Evolutionary conservation across 1,140 invertebrate genomes (phyloP).

Genomic region (Sweltsa coloradensis): DNA sequence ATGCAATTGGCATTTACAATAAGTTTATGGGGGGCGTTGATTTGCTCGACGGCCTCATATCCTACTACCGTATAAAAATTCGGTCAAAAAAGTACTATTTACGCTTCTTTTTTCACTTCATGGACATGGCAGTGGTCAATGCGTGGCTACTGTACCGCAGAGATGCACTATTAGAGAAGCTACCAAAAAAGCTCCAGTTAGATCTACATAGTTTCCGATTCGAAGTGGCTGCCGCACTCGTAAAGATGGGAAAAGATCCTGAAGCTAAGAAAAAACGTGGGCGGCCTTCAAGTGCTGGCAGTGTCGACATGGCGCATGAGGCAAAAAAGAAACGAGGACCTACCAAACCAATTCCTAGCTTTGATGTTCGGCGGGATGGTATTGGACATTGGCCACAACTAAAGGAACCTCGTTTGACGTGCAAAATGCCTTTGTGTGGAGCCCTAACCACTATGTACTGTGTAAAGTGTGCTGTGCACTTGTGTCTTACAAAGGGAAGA

Average conservation of each 20-base stretch:
- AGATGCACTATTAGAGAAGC: not conserved
- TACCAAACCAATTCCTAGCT: not conserved
- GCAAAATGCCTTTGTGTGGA: not conserved
- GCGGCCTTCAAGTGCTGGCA: not conserved
- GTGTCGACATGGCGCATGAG: not conserved
- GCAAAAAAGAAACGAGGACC: not conserved
- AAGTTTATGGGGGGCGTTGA: constrained; percentile 23
- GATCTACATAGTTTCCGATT: not conserved
- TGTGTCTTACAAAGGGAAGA: not conserved
- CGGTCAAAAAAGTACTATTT: constrained; percentile 19
- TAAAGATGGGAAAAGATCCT: not conserved
- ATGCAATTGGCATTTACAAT: not conserved
- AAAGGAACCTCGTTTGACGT: not conserved
- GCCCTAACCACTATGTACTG: not conserved
- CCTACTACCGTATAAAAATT: constrained; percentile 17
- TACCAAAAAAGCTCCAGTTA: not conserved
- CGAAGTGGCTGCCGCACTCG: not conserved
- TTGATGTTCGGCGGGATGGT: not conserved
- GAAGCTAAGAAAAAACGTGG: not conserved
- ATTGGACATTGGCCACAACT: not conserved
- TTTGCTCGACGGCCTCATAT: constrained; percentile 18
- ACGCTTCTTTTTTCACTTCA: constrained; percentile 19
- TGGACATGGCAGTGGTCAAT: constrained; percentile 22
- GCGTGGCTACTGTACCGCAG: constrained; percentile 18
- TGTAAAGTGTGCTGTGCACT: not conserved